phyloP scores from a whole-genome alignment of 1,140 invertebrate genomes.

The Bradynema listronoti region DNA sequence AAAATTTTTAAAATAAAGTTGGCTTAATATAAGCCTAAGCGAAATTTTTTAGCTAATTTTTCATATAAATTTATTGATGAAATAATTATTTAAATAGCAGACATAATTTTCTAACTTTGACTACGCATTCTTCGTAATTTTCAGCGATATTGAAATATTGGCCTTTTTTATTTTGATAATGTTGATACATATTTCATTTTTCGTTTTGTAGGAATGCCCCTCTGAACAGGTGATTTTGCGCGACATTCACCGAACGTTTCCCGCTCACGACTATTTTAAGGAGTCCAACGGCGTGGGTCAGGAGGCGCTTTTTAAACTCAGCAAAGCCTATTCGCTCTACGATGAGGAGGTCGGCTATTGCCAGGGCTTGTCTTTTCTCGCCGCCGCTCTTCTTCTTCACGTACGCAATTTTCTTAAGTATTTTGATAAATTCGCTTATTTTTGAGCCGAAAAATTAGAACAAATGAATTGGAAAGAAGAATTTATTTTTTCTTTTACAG shows the following conservation, averaged over 20 bases:
- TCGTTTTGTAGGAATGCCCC: conserved; percentile 29
- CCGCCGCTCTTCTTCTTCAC: conserved; percentile 85
- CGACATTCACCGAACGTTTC: conserved; percentile 95
- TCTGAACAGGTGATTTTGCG: conserved; percentile 58
- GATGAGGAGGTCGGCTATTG: conserved; percentile 97
- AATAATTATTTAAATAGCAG: too few relatives aligned
- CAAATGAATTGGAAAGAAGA: too few relatives aligned
- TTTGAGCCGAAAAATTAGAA: too few relatives aligned
- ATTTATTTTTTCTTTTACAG: conserved; percentile 63
- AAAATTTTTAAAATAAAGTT: too few relatives aligned
- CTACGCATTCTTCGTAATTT: too few relatives aligned
- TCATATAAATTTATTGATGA: too few relatives aligned
- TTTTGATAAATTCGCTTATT: too few relatives aligned
- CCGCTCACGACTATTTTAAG: conserved; percentile 94
- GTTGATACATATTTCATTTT: too few relatives aligned
- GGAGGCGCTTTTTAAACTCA: conserved; percentile 87
- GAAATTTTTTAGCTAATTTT: conserved; percentile 3
- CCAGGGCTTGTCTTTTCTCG: conserved; percentile 92
- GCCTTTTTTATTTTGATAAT: too few relatives aligned
- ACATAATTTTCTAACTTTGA: not conserved
- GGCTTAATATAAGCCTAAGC: conserved; percentile 6
- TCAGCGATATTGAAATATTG: too few relatives aligned
- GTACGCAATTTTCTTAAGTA: conserved; percentile 69
- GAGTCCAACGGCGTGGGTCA: conserved; percentile 82
- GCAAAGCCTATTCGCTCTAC: conserved; percentile 83